Evolutionary conservation across 2,888 invertebrate species (phyloP).

Genomic region (Nemoura dubitans): DNA sequence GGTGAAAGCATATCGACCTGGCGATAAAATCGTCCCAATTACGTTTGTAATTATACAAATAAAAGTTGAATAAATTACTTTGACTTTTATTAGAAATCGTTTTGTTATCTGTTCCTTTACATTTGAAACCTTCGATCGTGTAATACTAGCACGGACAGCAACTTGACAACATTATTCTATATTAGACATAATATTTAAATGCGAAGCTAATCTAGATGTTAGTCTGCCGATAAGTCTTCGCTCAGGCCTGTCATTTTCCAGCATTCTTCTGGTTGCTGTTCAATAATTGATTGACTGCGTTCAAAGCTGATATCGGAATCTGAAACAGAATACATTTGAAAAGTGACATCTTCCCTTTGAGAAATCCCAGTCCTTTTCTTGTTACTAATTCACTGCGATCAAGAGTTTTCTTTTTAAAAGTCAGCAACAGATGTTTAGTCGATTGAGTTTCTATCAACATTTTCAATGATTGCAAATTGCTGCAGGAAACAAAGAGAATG

Average conservation of each 20-base stretch:
- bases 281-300: slow-evolving; percentile 10
- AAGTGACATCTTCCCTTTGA: too few species aligned
- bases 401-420: too few species aligned
- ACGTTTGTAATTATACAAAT: not conserved
- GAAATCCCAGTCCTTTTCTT: too few species aligned
- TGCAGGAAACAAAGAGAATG: not conserved
- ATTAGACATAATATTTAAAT: not conserved
- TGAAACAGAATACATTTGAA: slow-evolving; percentile 1
- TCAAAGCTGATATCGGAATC: not conserved
- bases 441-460: too few species aligned
- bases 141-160: too few species aligned
- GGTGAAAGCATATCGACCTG: not conserved
- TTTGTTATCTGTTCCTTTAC: not conserved
- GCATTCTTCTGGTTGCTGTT: not conserved
- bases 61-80: not conserved
- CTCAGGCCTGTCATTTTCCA: not conserved
- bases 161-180: not conserved
- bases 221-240: not conserved
- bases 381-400: too few species aligned
- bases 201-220: not conserved
- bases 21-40: not conserved
- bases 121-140: not conserved
- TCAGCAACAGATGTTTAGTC: too few species aligned
- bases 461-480: too few species aligned
- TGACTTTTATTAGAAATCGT: not conserved